These are phyloP conservation scores for Hoplodrina blanda DNA, from an alignment of 2,888 invertebrate genomes.

Conservation along the genomic window DNA sequence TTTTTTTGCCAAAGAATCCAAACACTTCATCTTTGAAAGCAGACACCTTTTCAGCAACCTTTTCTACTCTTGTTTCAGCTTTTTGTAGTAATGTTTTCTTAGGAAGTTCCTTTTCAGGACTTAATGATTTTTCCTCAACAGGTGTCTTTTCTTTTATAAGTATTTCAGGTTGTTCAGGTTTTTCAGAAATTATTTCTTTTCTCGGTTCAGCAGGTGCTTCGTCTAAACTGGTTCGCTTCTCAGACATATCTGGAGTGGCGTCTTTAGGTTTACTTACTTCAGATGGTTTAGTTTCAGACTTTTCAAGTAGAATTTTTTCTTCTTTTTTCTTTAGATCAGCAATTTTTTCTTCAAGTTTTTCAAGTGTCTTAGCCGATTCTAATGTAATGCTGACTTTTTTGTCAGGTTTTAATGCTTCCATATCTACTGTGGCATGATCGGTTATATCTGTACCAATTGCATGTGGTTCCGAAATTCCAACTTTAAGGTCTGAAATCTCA, in stretches of 20 bases:
- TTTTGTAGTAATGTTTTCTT: slow-evolving; percentile 60
- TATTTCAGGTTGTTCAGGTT: slow-evolving; percentile 16
- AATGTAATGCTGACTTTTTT: slow-evolving; percentile 75
- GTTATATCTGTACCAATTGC: slow-evolving; percentile 23
- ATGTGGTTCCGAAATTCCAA: slow-evolving; percentile 10
- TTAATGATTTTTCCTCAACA: slow-evolving; percentile 22
- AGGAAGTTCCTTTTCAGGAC: slow-evolving; percentile 44
- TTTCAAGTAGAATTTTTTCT: slow-evolving; percentile 38
- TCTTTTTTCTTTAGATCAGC: slow-evolving; percentile 81
- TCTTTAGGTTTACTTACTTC: slow-evolving; percentile 2
- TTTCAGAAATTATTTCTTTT: slow-evolving; percentile 12
- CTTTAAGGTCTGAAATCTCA: slow-evolving; percentile 21
- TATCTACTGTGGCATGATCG: slow-evolving; percentile 27
- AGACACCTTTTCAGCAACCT: slow-evolving; percentile 58
- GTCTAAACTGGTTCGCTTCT: slow-evolving; percentile 20
- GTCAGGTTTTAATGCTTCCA: slow-evolving; percentile 58
- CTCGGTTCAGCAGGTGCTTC: background rate
- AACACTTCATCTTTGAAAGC: slow-evolving; percentile 57
- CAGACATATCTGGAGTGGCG: background rate
- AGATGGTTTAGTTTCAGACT: slow-evolving; percentile 22
- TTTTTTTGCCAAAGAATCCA: slow-evolving; percentile 61
- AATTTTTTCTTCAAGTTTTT: slow-evolving; percentile 87
- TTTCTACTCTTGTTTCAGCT: slow-evolving; percentile 53
- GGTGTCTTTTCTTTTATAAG: slow-evolving; percentile 5
- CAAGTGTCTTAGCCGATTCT: slow-evolving; percentile 84